These are phyloP conservation scores for Microtus oregoni DNA, from an alignment of 2,113 vertebrate genomes.

Conservation along the genomic window DNA sequence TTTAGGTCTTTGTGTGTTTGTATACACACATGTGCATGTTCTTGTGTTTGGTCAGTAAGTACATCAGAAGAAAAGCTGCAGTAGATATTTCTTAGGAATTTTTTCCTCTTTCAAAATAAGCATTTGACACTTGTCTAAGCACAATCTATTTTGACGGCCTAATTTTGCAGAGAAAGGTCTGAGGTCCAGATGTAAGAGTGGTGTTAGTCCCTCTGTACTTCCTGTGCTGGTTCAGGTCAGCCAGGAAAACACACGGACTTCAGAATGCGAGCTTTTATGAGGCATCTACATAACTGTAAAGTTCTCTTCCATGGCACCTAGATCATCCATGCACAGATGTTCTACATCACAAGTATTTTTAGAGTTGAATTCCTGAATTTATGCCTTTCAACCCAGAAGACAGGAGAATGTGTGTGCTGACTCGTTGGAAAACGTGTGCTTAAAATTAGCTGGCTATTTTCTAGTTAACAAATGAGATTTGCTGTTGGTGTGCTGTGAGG, in stretches of 20 bases:
- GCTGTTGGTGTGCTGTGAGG: constrained; percentile 66
- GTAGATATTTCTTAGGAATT: not conserved
- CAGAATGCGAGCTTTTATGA: not conserved
- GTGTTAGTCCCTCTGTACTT: not conserved
- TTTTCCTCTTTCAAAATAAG: not conserved
- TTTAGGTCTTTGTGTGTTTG: not conserved
- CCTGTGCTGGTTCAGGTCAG: not conserved
- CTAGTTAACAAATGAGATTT: constrained; percentile 37
- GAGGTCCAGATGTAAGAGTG: not conserved
- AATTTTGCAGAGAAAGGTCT: not conserved
- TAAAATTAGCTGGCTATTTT: constrained; percentile 78
- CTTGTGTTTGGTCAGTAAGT: not conserved
- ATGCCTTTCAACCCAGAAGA: constrained; percentile 55
- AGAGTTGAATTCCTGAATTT: constrained; percentile 51
- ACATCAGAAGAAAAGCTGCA: not conserved
- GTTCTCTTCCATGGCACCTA: not conserved
- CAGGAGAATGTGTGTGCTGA: constrained; percentile 8
- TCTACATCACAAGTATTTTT: constrained; percentile 66
- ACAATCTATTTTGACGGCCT: not conserved
- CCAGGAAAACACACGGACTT: not conserved
- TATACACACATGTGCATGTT: not conserved
- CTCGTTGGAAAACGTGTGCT: constrained; percentile 52
- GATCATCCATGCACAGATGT: not conserved
- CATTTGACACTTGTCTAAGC: not conserved
- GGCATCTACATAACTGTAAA: not conserved